Conservation (phyloP, 1,140 invertebrate genomes). For the Drosophila ficusphila region DNA sequence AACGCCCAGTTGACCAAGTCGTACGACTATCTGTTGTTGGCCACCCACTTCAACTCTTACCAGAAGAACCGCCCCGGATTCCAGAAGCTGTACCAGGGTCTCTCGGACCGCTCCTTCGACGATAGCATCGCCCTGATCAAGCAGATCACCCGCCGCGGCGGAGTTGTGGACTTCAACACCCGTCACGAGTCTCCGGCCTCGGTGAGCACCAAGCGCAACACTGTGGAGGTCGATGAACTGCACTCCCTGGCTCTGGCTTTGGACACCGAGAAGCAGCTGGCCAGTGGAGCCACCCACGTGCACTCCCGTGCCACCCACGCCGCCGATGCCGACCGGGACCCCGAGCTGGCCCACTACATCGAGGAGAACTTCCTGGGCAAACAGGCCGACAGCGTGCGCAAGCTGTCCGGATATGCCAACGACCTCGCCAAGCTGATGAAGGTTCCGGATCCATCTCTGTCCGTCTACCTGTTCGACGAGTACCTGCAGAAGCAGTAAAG, state of each 20-base stretch:
- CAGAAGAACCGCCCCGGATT: constrained; percentile 91
- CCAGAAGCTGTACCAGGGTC: constrained; percentile 88
- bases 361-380: constrained; percentile 90
- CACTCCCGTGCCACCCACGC: constrained; percentile 85
- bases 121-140: constrained; percentile 90
- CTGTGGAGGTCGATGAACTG: constrained; percentile 86
- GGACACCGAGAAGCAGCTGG: constrained; percentile 90
- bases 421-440: constrained; percentile 89
- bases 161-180: constrained; percentile 63
- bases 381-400: constrained; percentile 88
- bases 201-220: constrained; percentile 54
- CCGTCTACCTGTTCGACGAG: constrained; percentile 91
- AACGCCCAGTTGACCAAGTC: constrained; percentile 88
- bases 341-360: constrained; percentile 89
- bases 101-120: constrained; percentile 90
- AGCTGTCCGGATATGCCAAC: constrained; percentile 89
- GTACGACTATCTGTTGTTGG: constrained; percentile 90
- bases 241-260: constrained; percentile 90
- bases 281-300: constrained; percentile 88
- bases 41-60: constrained; percentile 91
- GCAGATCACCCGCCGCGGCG: constrained; percentile 90
- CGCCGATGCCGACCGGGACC: constrained; percentile 85
- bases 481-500: constrained; percentile 87
- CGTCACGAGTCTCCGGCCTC: constrained; percentile 35
- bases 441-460: constrained; percentile 87